Base-by-base conservation (phyloP, 2,888 invertebrate species). In the Mythimna loreyi region DNA sequence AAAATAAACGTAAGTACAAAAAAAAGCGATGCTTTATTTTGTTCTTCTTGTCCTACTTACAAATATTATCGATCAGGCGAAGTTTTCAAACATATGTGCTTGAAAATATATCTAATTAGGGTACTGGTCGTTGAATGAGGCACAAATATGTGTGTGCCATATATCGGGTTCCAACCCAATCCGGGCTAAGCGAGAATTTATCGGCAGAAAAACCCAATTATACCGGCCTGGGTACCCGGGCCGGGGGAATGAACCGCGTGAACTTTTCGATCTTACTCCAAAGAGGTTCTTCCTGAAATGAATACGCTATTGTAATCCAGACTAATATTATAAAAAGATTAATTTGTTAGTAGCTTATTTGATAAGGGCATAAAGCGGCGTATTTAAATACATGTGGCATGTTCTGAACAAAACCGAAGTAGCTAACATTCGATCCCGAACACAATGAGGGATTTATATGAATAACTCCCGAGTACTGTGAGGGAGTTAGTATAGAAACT, bases 161-260 rank as follows among this genome's bases (percentile, higher is more conserved):
- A 65, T 43, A 65, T 70, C 65, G 43, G 40, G 66, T 16, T n/a
- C 33, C 52, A 57, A 52, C 21, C 47, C 67, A 75, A 72, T 75
- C 47, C 8, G 25, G 30, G 5, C 58, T 67, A 75, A 75, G 53
- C 52, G 52, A 33, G 43, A 72, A 58, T 58, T 58, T 72, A 75
- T 72, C 53, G 72, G 16, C 40, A 75, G 47, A 55, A 67, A 68
- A 68, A 75, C 49, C 43, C 59, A 72, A 68, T 75, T 72, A 75
- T 50, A 62, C 25, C 43, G 28, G 0, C 30, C 67, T 3, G 62
- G 52, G 28, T 28, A 30, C 74, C 30, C 21, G 21, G 8, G n/a
- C 16, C 19, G 23, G 55, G 19, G 21, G 30, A 70, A 65, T 25
- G 25, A 65, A 74, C 74, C 74, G 49, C 19, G 25, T 21, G 5